Evolutionary conservation across 2,888 invertebrate genomes (phyloP), one percentile per base, ranked within the genome.

Genomic region (Anagyrus pseudococci): DNA sequence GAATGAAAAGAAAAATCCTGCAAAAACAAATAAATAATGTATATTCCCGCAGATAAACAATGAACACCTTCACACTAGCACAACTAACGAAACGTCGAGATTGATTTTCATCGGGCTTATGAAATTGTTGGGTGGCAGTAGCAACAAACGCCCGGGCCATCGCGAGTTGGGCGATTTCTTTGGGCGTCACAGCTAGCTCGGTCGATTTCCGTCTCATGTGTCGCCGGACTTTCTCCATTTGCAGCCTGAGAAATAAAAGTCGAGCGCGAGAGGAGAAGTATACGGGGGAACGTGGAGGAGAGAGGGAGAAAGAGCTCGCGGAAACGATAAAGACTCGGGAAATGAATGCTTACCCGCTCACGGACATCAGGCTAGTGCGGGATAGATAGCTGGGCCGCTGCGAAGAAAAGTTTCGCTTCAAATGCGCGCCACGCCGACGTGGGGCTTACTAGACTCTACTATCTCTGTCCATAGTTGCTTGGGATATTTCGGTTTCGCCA

Each of bases 121-220:
- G 10, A 15, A 37, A 37, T 8, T 2, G 13, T 15, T 37, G 33
- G 15, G 33, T 37, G 15, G 15, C 33, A 37, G 4, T 26, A 17
- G 37, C 57, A 1, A 60, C 60, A 10, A 47, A 60, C 3, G 64
- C 29, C 17, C 60, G 64, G 13, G 64, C 64, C 33, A 10, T 6
- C 1, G 60, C 57, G 13, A 64, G 17, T 6, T 49, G 41, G 8
- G 1, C 15, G 13, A 54, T 33, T 41, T 64, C 60, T n/a, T 54
- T 58, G 2, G 3, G 22, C 4, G 53, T 47, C 15, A 61, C 19
- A 61, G 17, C 48, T 43, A 56, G n/a, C 4, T 29, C 4, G 29
- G n/a, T n/a, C 2, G 2, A 37, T 48, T 3, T 22, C 49, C 26
- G 26, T 17, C 15, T 46, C 40, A 4, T 2, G 37, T 1, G 22